Percentiles rank a stretch among this genome's conserved stretches.
These are phyloP conservation scores for Gambelia wislizenii DNA, from an alignment of 2,797 vertebrate species.

Conservation along the genomic window DNA sequence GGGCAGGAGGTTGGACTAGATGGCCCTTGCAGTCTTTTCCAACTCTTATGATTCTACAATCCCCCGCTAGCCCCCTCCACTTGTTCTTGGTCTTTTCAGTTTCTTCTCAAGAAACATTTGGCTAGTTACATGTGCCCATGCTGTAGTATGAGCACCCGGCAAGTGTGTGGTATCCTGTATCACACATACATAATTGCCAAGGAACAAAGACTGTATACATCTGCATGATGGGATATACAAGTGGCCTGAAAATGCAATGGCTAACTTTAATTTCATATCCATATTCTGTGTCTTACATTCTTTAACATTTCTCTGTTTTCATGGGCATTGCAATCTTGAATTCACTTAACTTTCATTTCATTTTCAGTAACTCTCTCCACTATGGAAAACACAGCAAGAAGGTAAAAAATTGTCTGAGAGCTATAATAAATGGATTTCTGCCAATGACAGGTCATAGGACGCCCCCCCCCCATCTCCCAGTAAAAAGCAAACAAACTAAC, in stretches of 20 bases:
- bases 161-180: neutral
- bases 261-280: neutral
- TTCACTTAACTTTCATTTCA: slow-evolving; percentile 78
- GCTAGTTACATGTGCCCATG: neutral
- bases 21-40: too few relatives aligned
- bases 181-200: neutral
- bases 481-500: too few relatives aligned
- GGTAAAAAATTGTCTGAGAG: slow-evolving; percentile 91
- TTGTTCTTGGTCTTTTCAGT: neutral
- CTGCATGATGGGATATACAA: neutral
- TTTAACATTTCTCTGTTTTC: slow-evolving; percentile 71
- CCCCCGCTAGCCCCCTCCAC: too few relatives aligned
- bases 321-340: slow-evolving; percentile 80
- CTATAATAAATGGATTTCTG: slow-evolving; percentile 89
- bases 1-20: too few relatives aligned
- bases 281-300: slow-evolving; percentile 34
- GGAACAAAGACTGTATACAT: too few relatives aligned
- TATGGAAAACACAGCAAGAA: slow-evolving; percentile 89
- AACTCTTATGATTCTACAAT: too few relatives aligned
- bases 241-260: neutral
- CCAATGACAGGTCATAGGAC: slow-evolving; percentile 91
- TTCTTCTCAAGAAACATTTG: neutral
- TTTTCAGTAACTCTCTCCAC: slow-evolving; percentile 80
- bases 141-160: neutral
- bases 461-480: too few relatives aligned